These are phyloP conservation scores for Barbus barbus DNA, from an alignment of 2,113 vertebrate species.

Conservation along the genomic window DNA sequence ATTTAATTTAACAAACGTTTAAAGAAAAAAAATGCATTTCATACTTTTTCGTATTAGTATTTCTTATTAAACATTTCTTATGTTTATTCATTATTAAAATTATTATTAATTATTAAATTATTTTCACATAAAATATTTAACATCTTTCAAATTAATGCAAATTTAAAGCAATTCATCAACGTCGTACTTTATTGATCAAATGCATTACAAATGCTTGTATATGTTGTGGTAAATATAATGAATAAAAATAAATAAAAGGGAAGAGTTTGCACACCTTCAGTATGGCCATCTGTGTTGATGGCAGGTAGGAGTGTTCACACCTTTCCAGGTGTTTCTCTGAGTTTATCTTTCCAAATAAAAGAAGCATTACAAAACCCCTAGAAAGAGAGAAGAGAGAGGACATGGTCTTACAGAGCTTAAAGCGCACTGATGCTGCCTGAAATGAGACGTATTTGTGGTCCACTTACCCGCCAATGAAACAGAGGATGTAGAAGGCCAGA, in stretches of 20 bases:
- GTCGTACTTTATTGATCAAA: not conserved
- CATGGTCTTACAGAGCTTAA: not conserved
- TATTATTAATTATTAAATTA: no score
- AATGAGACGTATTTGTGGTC: not conserved
- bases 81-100: no score
- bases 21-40: no score
- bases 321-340: slow-evolving; percentile 95
- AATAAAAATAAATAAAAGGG: not conserved
- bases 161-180: not conserved
- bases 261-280: slow-evolving; percentile 81
- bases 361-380: slow-evolving; percentile 91
- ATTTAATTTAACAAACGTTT: no score
- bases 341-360: slow-evolving; percentile 97
- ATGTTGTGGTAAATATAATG: not conserved
- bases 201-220: not conserved
- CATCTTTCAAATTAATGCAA: not conserved
- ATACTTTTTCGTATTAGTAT: no score
- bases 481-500: slow-evolving; percentile 97
- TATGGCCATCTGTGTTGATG: slow-evolving; percentile 85
- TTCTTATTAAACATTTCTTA: no score
- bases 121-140: no score
- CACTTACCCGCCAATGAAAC: slow-evolving; percentile 97
- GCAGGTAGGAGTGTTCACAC: slow-evolving; percentile 94
- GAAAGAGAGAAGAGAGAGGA: slow-evolving; percentile 50
- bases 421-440: not conserved